Evolutionary conservation across 2,797 vertebrate species (phyloP).

Genomic region (Anguilla anguilla): DNA sequence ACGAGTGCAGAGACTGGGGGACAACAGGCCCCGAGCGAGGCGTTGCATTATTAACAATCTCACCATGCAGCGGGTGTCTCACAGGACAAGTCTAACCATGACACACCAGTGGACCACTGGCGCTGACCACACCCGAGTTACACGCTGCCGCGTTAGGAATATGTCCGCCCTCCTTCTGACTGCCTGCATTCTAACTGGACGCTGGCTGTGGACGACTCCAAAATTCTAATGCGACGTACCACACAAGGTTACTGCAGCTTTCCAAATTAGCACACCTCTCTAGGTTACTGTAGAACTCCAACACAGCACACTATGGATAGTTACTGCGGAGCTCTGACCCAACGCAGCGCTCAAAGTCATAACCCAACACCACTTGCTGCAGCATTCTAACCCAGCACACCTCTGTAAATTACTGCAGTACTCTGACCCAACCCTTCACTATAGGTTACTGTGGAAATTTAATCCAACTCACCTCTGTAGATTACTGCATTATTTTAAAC

Average conservation of each 20-base stretch:
- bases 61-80: not conserved
- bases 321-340: too few relatives aligned
- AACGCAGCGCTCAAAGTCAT: too few relatives aligned
- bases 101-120: not conserved
- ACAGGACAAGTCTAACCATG: not conserved
- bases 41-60: constrained; percentile 22
- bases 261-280: not conserved
- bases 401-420: too few relatives aligned
- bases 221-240: not conserved
- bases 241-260: not conserved
- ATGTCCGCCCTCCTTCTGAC: too few relatives aligned
- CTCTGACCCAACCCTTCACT: too few relatives aligned
- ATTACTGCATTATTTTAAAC: not conserved
- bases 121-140: not conserved
- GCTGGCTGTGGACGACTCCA: not conserved
- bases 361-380: not conserved
- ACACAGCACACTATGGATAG: not conserved
- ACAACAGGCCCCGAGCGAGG: not conserved
- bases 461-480: not conserved
- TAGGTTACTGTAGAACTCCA: not conserved
- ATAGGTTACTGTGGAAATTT: not conserved
- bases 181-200: constrained; percentile 2
- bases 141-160: not conserved
- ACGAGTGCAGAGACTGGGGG: not conserved
- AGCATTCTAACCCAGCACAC: not conserved